Base-by-base conservation (phyloP, 1,140 invertebrate species). In the Pseudachorutes palmiensis region DNA sequence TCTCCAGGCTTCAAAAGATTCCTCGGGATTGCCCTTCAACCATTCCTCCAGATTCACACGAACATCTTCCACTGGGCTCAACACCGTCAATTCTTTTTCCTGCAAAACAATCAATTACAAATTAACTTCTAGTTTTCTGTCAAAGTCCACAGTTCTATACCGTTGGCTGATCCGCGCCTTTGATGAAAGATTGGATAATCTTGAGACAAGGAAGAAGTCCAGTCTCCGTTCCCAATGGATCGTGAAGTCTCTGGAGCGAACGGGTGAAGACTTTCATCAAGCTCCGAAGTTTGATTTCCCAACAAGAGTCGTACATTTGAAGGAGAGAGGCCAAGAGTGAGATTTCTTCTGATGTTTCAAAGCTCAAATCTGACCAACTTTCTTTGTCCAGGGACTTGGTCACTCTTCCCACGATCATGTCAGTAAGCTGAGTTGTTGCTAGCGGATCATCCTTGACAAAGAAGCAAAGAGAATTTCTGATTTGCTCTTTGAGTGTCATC, bases 291-390 rank as follows among this genome's bases (percentile, higher is more conserved):
- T 94, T 89, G 64, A 90, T 87, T 78, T 97, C 94, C 94, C 94
- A 98, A 77, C 94, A 97, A 0, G 88, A 86, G 74, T 98, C 94
- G 75, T 97, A 90, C 71, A 93, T 91, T 71, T 93, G 88, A 0
- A 97, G 85, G 9, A 95, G 82, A 1, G 88, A 88, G 0, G 92
- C 89, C 29, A 98, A 79, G 1, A 98, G 77, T 2, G 92, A 84
- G 76, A 98, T 92, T 79, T 94, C 92, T 76, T 93, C 72, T 2
- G 72, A 68, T 31, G 72, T 74, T 64, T 74, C 72, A 66, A 74
- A 74, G 31, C 72, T 74, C 0, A 74, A 81, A 76, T 75, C 76
- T 1, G 69, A 67, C 69, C 69, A 74, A 0, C 57, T 70, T 51
- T 71, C 72, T 31, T 71, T 71, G 31, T 69, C 71, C 2, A 71